phyloP scores from a whole-genome alignment of 2,113 vertebrate genomes.

The Mugil cephalus region DNA sequence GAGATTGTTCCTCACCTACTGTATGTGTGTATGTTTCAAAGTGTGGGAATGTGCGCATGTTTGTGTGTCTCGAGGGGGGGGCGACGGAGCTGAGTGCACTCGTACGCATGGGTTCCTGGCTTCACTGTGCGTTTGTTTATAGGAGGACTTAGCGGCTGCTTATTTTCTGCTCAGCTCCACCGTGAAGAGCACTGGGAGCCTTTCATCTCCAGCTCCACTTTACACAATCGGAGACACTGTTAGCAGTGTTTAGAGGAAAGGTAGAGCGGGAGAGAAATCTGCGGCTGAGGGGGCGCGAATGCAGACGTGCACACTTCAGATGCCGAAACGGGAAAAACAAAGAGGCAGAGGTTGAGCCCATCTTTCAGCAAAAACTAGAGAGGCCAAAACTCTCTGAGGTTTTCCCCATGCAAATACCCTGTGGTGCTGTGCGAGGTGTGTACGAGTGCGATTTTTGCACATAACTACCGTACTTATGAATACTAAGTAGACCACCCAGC shows the following conservation, averaged over 20 bases:
- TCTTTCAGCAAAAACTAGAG: slow-evolving; percentile 47
- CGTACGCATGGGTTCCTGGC: slow-evolving; percentile 67
- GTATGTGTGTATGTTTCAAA: slow-evolving; percentile 12
- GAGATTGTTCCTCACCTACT: slow-evolving; percentile 33
- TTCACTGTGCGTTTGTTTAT: slow-evolving; percentile 80
- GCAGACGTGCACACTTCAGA: slow-evolving; percentile 38
- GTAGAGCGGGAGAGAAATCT: slow-evolving; percentile 58
- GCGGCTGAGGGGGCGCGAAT: slow-evolving; percentile 34
- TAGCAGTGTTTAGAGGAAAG: slow-evolving; percentile 59
- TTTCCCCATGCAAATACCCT: slow-evolving; percentile 47
- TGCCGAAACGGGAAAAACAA: slow-evolving; percentile 56
- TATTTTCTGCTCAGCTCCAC: slow-evolving; percentile 81
- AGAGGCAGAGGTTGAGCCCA: slow-evolving; percentile 65
- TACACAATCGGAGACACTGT: slow-evolving; percentile 59
- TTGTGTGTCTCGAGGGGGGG: slow-evolving; percentile 21
- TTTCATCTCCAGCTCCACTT: slow-evolving; percentile 77
- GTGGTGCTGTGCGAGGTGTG: slow-evolving; percentile 14
- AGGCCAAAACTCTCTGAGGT: slow-evolving; percentile 44
- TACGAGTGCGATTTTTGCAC: slow-evolving; percentile 45
- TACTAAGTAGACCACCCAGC: slow-evolving; percentile 65
- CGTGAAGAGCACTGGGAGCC: slow-evolving; percentile 70
- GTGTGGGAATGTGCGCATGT: slow-evolving; percentile 1
- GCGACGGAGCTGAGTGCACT: slow-evolving; percentile 12
- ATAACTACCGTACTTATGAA: slow-evolving; percentile 29
- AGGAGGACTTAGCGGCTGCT: slow-evolving; percentile 70